Conservation (phyloP, 2,113 vertebrate genomes). For the Urocitellus parryii region DNA sequence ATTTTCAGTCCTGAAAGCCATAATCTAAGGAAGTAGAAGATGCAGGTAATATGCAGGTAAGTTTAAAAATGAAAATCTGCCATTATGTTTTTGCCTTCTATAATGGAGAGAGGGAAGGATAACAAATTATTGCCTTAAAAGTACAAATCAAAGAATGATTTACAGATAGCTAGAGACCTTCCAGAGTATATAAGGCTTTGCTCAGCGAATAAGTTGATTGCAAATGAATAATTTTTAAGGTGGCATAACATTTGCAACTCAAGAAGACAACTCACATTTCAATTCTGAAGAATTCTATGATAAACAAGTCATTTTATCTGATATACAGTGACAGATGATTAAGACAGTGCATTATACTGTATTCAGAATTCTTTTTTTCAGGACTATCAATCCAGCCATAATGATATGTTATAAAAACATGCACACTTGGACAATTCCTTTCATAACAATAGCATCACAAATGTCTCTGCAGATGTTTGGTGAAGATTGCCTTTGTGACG, state of each 20-base stretch:
- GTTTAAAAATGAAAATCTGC: constrained; percentile 24
- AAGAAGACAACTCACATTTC: constrained; percentile 58
- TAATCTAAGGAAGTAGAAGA: neutral
- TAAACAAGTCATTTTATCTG: constrained; percentile 76
- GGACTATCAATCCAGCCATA: constrained; percentile 72
- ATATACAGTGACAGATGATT: constrained; percentile 65
- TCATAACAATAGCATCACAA: constrained; percentile 79
- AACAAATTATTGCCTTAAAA: neutral
- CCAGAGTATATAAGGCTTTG: constrained; percentile 26
- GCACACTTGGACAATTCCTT: constrained; percentile 75
- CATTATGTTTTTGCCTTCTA: neutral
- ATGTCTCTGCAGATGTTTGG: constrained; percentile 78
- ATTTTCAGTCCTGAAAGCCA: neutral
- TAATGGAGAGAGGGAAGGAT: neutral
- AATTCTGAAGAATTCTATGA: constrained; percentile 66
- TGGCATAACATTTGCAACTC: constrained; percentile 63
- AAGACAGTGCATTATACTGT: constrained; percentile 68
- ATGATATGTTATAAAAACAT: constrained; percentile 74
- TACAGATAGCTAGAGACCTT: neutral
- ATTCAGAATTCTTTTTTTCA: constrained; percentile 73
- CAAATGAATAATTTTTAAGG: constrained; percentile 65
- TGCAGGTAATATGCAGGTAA: neutral
- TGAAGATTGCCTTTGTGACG: constrained; percentile 76
- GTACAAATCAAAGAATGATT: neutral
- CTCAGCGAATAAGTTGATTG: constrained; percentile 63